Conservation (phyloP, 2,113 vertebrate genomes). For the Amphiprion percula region DNA sequence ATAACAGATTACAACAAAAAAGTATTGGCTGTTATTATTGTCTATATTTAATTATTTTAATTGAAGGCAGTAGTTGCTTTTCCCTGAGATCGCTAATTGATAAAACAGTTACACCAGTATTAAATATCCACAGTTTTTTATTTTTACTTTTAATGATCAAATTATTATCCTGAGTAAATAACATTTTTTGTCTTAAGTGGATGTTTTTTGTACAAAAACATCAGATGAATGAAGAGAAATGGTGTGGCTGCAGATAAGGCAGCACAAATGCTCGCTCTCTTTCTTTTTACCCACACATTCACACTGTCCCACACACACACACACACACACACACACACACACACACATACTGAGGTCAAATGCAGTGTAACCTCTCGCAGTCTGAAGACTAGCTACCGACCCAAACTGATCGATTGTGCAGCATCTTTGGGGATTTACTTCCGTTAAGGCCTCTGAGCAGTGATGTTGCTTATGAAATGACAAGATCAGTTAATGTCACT, state of each 20-base stretch:
- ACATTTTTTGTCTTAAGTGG: not conserved
- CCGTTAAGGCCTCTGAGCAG: constrained; percentile 20
- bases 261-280: not conserved
- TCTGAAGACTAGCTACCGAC: constrained; percentile 24
- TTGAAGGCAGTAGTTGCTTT: not conserved
- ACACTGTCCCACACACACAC: not conserved
- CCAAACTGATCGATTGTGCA: constrained; percentile 60
- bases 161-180: not conserved
- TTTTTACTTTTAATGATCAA: not conserved
- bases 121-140: not conserved
- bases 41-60: not conserved
- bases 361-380: constrained; percentile 19
- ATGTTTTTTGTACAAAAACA: not conserved
- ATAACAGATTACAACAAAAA: constrained; percentile 10
- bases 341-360: constrained; percentile 41
- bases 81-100: not conserved
- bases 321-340: not conserved
- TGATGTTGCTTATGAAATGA: constrained; percentile 56
- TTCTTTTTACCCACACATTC: constrained; percentile 5
- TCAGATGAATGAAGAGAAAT: not conserved
- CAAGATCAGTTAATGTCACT: constrained; percentile 37
- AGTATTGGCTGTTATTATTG: constrained; percentile 7
- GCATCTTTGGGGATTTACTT: constrained; percentile 35
- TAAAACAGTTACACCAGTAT: not conserved
- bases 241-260: not conserved